Base-by-base conservation (phyloP, 2,888 invertebrate genomes). In the Cartodere bifasciata region DNA sequence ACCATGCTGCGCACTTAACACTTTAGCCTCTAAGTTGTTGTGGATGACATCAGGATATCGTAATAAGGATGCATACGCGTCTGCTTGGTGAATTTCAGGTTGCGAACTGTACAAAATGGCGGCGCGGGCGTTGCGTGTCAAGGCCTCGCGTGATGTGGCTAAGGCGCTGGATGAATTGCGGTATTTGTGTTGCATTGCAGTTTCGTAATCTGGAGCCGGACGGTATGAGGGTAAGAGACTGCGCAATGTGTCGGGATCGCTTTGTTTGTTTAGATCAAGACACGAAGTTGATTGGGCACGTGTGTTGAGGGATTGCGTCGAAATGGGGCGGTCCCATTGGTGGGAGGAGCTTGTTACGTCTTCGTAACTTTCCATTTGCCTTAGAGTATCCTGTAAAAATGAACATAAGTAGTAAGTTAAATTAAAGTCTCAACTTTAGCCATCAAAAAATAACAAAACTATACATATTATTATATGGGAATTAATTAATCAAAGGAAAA, bases 161-260 rank as follows among this genome's bases (percentile, higher is more conserved):
- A 58, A 49, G 41, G 65, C 64, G 32, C 60, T 60, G n/a, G 66
- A 60, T n/a, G 66, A 65, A 15, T 65, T 70, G 27, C 73, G 67
- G 58, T 83, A 82, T 54, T 87, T 87, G 48, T 85, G 80, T 53
- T 85, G 84, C 37, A 94, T 70, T 9, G 92, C 91, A 0, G 88
- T 87, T 53, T 92, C 91, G 58, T 95, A 95, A 62, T 92, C 92
- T 0, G 95, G 94, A 2, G 91, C 88, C 1, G 85, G 85, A 2
- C 92, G 71, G 56, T 87, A 87, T 0, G 79, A 76, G 0, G 87
- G 86, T n/a, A 86, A 57, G 40, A 86, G 66, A 10, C 81, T 78
- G 47, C 84, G 75, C 44, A 64, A 60, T 47, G 66, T 67, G 39
- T 73, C 67, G 16, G 65, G 55, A 34, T 67, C 67, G 10, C 46